Evolutionary conservation across 2,113 vertebrate genomes (phyloP), one percentile per base, ranked within the genome.

Genomic region (Dipodomys spectabilis): DNA sequence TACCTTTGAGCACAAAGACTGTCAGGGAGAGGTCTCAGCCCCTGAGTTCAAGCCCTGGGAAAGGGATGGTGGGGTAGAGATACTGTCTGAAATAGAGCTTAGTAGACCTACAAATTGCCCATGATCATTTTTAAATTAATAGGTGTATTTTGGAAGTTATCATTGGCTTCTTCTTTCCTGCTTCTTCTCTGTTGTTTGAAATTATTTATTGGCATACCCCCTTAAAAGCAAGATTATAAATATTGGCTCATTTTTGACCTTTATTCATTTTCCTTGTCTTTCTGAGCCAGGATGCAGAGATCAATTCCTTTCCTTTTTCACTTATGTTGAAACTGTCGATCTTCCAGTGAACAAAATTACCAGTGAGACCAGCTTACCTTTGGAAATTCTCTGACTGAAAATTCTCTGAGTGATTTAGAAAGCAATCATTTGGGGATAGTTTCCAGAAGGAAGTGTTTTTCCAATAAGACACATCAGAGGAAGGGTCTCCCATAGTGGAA

Each of bases 191-290:
- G 39, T 39, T 67, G 15, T 88, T 78, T 78, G 13, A 28, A 68
- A 88, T 57, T 44, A 75, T 73, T 72, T 62, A 60, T 67, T 82
- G 95, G 23, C 78, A 79, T 91, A 69, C 39, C 49, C 89, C 44
- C 72, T 93, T 77, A 22, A 1, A 80, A 69, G 8, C 8, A 87
- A 35, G 32, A 82, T 2, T 64, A 79, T 44, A 87, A 53, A 69
- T 91, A 44, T 20, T 77, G 27, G 44, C 64, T 85, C 15, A 69
- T 79, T 28, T 71, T 87, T 44, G 25, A 49, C 20, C 8, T 86
- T 75, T 16, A 2, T 65, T 72, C 25, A 69, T 79, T 85, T 75
- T 18, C 32, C 5, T 44, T n/a, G 7, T 71, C 73, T 91, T 82
- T 60, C 45, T 90, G 27, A 62, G 44, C 92, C 28, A 75, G 53